phyloP scores from a whole-genome alignment of 1,140 invertebrate genomes.

The Penaeus vannamei region DNA sequence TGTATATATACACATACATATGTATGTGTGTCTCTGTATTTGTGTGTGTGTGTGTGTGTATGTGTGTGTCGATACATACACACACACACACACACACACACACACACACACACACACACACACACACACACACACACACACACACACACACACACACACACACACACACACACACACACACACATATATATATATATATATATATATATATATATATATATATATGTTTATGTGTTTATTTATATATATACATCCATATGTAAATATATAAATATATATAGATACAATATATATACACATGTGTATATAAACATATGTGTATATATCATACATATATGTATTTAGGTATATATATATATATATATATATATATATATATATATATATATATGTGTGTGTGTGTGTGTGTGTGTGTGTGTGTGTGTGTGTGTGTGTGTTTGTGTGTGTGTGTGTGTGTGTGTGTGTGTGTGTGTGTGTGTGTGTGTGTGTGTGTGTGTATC shows the following conservation, averaged over 20 bases:
- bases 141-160: conserved; percentile 11
- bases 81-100: conserved; percentile 11
- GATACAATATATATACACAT: neutral
- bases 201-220: neutral
- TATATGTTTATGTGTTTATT: neutral
- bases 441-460: neutral
- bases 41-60: no score
- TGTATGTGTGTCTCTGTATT: no score
- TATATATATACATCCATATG: neutral
- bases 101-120: conserved; percentile 11
- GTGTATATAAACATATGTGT: neutral
- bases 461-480: neutral
- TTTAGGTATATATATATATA: no score
- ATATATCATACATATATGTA: neutral
- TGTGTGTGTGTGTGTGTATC: neutral
- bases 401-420: neutral
- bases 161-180: neutral
- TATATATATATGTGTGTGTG: neutral
- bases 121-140: conserved; percentile 11
- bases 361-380: neutral
- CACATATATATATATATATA: neutral
- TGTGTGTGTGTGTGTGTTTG: neutral
- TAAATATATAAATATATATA: neutral
- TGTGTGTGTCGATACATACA: conserved; percentile 1
- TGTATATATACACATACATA: conserved; percentile 8